These are phyloP conservation scores for Oreochromis spilurus DNA, from an alignment of 2,113 vertebrate species.

Conservation along the genomic window DNA sequence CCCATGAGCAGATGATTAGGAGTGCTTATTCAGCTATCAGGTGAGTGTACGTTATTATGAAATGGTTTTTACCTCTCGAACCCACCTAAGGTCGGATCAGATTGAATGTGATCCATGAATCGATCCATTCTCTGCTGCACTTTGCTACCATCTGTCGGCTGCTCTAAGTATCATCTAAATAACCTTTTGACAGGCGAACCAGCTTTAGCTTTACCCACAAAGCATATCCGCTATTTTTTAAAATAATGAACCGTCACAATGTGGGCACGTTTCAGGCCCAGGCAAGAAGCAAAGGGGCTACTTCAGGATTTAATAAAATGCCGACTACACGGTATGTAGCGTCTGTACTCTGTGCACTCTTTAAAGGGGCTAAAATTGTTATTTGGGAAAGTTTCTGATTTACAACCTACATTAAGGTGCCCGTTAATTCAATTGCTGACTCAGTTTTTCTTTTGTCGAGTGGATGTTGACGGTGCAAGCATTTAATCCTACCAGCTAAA, in stretches of 20 bases:
- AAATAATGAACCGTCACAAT: background rate
- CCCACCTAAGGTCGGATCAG: background rate
- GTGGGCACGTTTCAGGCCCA: background rate
- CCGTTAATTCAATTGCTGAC: background rate
- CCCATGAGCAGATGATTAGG: background rate
- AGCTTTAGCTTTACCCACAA: background rate
- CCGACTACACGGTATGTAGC: conserved; percentile 16
- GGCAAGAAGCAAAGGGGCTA: background rate
- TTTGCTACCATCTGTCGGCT: conserved; percentile 34
- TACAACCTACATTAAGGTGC: background rate
- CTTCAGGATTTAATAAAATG: background rate
- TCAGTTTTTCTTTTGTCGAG: background rate
- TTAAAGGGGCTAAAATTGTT: background rate
- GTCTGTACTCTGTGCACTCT: background rate
- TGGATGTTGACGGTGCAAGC: background rate
- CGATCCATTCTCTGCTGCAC: background rate
- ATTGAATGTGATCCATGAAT: background rate
- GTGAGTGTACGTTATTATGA: background rate
- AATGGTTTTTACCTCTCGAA: background rate
- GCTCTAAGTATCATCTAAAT: background rate
- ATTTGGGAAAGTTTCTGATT: background rate
- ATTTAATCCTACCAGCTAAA: background rate
- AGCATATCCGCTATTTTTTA: rapidly evolving
- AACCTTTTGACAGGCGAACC: background rate
- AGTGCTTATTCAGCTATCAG: background rate